Evolutionary conservation across 2,113 vertebrate species (phyloP).

Genomic region (Riparia riparia): DNA sequence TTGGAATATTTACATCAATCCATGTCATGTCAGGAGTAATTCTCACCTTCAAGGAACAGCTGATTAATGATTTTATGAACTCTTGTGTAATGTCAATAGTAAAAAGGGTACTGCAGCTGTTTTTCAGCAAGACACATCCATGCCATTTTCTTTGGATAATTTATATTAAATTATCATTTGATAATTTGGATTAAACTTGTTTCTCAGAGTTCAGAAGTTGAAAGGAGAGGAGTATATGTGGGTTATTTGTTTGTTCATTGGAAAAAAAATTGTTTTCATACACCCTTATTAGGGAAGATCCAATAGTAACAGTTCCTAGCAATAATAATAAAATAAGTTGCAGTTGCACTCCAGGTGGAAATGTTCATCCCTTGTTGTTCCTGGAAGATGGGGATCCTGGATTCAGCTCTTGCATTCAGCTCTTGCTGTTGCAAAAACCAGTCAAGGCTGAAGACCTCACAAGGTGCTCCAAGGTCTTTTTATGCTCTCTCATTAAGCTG

Average conservation of each 20-base stretch:
- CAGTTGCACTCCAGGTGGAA: background rate
- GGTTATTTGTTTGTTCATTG: background rate
- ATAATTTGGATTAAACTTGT: background rate
- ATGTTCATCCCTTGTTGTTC: background rate
- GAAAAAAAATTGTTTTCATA: background rate
- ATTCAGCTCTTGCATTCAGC: no score
- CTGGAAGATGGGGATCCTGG: background rate
- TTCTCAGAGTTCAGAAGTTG: background rate
- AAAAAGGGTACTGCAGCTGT: background rate
- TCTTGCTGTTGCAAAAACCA: background rate
- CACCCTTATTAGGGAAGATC: background rate
- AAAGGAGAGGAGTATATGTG: background rate
- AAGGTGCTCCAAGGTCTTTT: slow-evolving; percentile 4
- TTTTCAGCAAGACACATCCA: background rate
- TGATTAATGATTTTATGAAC: background rate
- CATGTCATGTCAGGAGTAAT: background rate
- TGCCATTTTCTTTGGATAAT: background rate
- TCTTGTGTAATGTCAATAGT: background rate
- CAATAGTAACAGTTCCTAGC: background rate
- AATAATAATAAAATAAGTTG: background rate
- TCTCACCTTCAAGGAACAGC: background rate
- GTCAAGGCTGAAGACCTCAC: background rate
- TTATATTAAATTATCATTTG: background rate
- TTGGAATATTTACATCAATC: background rate
- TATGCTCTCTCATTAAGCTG: slow-evolving; percentile 8